Evolutionary conservation across 2,888 invertebrate species (phyloP).

Genomic region (Platycheirus rosarum): DNA sequence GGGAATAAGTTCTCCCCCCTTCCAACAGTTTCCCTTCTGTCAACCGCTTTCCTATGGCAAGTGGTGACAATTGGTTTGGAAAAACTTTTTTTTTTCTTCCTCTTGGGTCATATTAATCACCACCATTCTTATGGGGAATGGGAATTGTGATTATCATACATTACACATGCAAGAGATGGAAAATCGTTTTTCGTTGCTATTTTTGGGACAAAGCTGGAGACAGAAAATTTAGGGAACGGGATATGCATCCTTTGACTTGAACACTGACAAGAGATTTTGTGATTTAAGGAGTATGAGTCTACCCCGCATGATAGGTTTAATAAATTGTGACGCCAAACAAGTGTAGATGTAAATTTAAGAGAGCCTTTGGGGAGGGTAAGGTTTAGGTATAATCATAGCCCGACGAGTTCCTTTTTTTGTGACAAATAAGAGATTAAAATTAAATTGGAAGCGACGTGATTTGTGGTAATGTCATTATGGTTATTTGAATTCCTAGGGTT

Average conservation of each 20-base stretch:
- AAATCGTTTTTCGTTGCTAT: slow-evolving; percentile 64
- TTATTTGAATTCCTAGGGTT: slow-evolving; percentile 21
- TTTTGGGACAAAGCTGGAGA: slow-evolving; percentile 38
- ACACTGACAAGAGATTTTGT: slow-evolving; percentile 23
- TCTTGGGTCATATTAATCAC: slow-evolving; percentile 54
- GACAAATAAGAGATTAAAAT: slow-evolving; percentile 37
- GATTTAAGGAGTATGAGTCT: slow-evolving; percentile 28
- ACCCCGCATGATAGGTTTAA: slow-evolving; percentile 62
- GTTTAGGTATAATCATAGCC: slow-evolving; percentile 5
- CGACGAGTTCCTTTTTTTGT: slow-evolving; percentile 25
- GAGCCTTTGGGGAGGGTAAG: not conserved
- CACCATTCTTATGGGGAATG: slow-evolving; percentile 1
- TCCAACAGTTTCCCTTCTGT: not conserved
- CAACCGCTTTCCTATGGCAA: slow-evolving; percentile 18
- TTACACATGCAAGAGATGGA: slow-evolving; percentile 49
- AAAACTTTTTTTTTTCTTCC: slow-evolving; percentile 49
- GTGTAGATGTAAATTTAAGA: slow-evolving; percentile 65
- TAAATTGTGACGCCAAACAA: slow-evolving; percentile 73
- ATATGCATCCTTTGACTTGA: slow-evolving; percentile 64
- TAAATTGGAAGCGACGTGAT: slow-evolving; percentile 51
- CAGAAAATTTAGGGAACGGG: slow-evolving; percentile 27
- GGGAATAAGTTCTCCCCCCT: not conserved
- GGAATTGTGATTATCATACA: slow-evolving; percentile 55
- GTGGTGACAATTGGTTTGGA: slow-evolving; percentile 55
- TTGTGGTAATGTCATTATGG: slow-evolving; percentile 51